Percentiles rank a stretch among this genome's conserved stretches.
Evolutionary conservation across 2,888 invertebrate genomes (phyloP).

Genomic region (Eupithecia tripunctaria): DNA sequence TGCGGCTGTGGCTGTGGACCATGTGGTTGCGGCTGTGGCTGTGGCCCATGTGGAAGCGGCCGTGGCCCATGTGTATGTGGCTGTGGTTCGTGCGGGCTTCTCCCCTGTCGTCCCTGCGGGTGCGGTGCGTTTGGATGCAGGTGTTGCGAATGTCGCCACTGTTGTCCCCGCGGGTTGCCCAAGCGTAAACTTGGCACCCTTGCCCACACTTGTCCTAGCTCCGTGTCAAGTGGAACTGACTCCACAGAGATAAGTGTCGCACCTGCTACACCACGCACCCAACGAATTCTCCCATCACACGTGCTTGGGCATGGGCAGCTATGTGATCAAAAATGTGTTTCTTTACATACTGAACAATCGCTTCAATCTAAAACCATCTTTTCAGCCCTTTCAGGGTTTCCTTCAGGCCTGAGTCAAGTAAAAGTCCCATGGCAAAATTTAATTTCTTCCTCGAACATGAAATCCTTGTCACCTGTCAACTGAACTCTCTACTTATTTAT

Average conservation of each 20-base stretch:
- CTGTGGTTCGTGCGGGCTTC: background rate
- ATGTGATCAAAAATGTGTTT: background rate
- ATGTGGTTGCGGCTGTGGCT: background rate
- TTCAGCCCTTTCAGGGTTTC: background rate
- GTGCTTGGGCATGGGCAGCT: background rate
- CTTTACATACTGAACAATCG: background rate
- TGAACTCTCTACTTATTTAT: background rate
- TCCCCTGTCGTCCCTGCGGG: background rate
- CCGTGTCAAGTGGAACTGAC: background rate
- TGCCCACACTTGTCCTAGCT: background rate
- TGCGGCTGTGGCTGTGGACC: background rate
- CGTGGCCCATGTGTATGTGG: background rate
- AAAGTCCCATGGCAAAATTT: background rate
- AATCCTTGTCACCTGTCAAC: background rate
- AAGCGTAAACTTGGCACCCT: background rate
- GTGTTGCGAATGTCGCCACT: slow-evolving; percentile 49
- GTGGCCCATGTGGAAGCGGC: too few species aligned
- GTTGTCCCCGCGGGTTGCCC: slow-evolving; percentile 8
- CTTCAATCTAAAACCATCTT: background rate
- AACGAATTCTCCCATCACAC: background rate
- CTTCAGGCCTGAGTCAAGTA: background rate
- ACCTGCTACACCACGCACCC: background rate
- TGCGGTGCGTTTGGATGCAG: background rate
- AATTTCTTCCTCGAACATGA: background rate
- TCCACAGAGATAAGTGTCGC: background rate